phyloP scores from a whole-genome alignment of 2,113 vertebrate genomes.

The Mirza zaza region DNA sequence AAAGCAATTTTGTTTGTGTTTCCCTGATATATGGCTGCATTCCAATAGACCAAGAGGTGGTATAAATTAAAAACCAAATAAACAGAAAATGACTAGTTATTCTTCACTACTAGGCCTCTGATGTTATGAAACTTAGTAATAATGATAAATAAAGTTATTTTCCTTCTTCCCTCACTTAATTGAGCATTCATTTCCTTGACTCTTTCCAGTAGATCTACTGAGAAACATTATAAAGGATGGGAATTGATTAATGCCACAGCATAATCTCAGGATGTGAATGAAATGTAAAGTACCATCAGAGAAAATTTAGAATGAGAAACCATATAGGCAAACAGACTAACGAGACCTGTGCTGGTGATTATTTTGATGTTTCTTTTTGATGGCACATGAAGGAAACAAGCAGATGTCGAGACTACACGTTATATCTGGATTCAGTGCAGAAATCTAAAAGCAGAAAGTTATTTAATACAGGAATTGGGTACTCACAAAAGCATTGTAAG shows the following conservation, averaged over 20 bases:
- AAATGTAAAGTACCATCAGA: neutral
- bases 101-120: neutral
- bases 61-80: neutral
- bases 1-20: neutral
- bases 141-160: neutral
- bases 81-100: neutral
- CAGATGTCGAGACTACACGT: neutral
- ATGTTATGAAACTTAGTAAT: neutral
- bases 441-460: neutral
- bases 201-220: neutral
- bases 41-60: neutral
- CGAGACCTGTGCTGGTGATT: neutral
- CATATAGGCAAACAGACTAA: neutral
- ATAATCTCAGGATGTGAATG: neutral
- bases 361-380: neutral
- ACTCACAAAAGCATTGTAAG: neutral
- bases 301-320: slow-evolving; percentile 6
- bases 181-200: neutral
- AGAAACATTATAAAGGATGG: neutral
- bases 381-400: neutral
- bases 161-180: neutral
- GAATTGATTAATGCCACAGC: neutral
- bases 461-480: neutral
- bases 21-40: neutral
- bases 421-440: neutral